These are phyloP conservation scores for Acromyrmex heyeri DNA, from an alignment of 1,140 invertebrate genomes.

Conservation along the genomic window DNA sequence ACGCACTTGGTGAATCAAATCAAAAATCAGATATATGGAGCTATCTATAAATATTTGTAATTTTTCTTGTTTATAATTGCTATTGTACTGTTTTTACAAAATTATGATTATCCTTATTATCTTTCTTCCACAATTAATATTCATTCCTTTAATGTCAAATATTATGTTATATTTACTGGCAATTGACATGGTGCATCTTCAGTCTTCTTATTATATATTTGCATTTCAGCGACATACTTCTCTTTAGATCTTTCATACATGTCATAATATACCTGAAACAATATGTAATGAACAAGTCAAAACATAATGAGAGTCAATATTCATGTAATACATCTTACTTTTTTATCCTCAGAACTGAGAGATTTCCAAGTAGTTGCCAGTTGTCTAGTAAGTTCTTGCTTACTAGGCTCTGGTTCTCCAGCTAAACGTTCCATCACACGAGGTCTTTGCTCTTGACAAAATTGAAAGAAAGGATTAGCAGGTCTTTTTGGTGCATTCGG, in stretches of 20 bases:
- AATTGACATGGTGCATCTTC: conserved; percentile 83
- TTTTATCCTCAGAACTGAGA: conserved; percentile 90
- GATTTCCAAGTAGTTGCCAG: conserved; percentile 91
- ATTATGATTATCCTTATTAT: conserved; percentile 52
- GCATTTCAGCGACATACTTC: conserved; percentile 92
- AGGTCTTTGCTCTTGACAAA: conserved; percentile 92
- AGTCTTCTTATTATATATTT: conserved; percentile 87
- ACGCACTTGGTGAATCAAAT: neutral
- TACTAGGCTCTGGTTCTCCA: conserved; percentile 90
- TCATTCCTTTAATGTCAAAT: conserved; percentile 1
- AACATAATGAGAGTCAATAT: neutral
- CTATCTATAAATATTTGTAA: conserved; percentile 39
- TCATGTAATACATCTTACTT: conserved; percentile 83
- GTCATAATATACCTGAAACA: conserved; percentile 91
- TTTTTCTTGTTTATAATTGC: neutral
- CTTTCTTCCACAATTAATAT: conserved; percentile 22
- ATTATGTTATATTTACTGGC: conserved; percentile 72
- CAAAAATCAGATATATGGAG: neutral
- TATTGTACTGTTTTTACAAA: conserved; percentile 28
- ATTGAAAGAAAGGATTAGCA: conserved; percentile 93
- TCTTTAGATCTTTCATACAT: conserved; percentile 93
- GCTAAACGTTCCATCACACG: conserved; percentile 90
- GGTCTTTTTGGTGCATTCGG: conserved; percentile 93
- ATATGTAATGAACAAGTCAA: conserved; percentile 38
- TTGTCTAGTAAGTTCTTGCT: conserved; percentile 92